Evolutionary conservation across 2,888 invertebrate genomes (phyloP).

Genomic region (Pelosia muscerda): DNA sequence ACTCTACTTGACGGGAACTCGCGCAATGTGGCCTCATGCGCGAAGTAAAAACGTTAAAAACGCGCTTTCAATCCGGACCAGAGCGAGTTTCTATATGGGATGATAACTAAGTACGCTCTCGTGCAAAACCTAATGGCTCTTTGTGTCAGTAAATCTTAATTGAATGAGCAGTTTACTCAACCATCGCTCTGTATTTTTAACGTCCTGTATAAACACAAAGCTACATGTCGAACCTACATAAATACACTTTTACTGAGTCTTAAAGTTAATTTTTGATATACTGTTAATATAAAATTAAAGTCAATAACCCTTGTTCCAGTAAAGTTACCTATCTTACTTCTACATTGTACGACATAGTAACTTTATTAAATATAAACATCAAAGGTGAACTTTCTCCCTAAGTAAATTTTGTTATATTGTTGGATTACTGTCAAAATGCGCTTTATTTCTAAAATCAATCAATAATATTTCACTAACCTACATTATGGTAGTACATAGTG

Average conservation of each 20-base stretch:
- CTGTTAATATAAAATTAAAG: constrained; percentile 22
- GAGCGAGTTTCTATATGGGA: constrained; percentile 77
- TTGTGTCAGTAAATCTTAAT: constrained; percentile 44
- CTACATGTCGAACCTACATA: neutral
- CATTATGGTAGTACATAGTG: neutral
- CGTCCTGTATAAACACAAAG: constrained; percentile 3
- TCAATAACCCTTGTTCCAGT: constrained; percentile 24
- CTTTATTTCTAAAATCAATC: neutral
- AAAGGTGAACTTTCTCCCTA: constrained; percentile 28
- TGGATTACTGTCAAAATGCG: no score
- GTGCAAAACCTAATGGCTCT: constrained; percentile 52
- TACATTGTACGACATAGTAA: neutral
- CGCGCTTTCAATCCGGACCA: constrained; percentile 82
- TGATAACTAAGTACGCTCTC: constrained; percentile 66
- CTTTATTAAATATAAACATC: neutral
- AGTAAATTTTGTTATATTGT: neutral
- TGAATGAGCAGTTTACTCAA: constrained; percentile 30
- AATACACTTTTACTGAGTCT: neutral
- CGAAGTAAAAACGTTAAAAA: constrained; percentile 71
- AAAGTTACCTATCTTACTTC: neutral
- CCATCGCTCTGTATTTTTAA: constrained; percentile 20
- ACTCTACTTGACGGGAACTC: constrained; percentile 59
- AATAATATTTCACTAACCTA: neutral
- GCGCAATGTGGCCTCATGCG: constrained; percentile 62
- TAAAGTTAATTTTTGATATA: constrained; percentile 30